Percentiles rank a stretch among this genome's conserved stretches.
These are phyloP conservation scores for Heliopora coerulea DNA, from an alignment of 92 coral and sea anemone genomes.

Conservation along the genomic window DNA sequence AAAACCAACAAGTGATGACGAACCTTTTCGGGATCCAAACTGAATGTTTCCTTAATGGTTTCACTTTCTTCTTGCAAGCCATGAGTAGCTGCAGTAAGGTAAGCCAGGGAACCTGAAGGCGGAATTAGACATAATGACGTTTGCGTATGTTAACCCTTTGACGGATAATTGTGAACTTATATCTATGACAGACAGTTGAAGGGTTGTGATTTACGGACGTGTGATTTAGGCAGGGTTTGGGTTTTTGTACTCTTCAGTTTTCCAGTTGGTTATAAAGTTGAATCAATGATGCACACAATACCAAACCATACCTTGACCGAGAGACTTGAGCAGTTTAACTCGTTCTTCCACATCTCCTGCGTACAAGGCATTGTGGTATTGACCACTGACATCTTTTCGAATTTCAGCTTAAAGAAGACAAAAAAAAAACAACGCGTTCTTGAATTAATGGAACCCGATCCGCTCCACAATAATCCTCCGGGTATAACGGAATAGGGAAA, in stretches of 20 bases:
- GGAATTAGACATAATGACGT: too few species aligned
- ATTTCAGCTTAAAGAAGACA: conserved; percentile 74
- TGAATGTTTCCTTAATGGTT: conserved; percentile 75
- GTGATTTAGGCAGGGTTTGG: too few species aligned
- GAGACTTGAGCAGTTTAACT: conserved; percentile 84
- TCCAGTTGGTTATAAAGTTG: too few species aligned
- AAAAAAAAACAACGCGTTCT: not conserved
- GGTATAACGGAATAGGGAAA: too few species aligned
- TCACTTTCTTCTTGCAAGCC: conserved; percentile 84
- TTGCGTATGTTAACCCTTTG: too few species aligned
- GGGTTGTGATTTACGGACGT: too few species aligned
- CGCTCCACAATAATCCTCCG: not conserved
- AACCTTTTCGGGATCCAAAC: conserved; percentile 73
- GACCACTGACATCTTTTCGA: conserved; percentile 97
- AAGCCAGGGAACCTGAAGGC: conserved; percentile 74
- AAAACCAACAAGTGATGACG: conserved; percentile 2
- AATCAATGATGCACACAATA: too few species aligned
- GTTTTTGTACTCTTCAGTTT: too few species aligned
- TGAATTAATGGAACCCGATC: not conserved
- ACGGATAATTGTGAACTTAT: too few species aligned
- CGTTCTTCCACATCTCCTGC: conserved; percentile 98
- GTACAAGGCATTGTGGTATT: conserved; percentile 98
- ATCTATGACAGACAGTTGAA: too few species aligned
- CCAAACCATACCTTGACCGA: conserved; percentile 78
- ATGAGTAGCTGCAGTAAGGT: conserved; percentile 96